A percentile compares a stretch with the other conserved stretches of the same genome.
These are phyloP conservation scores for Alcis repandata DNA, from an alignment of 2,888 invertebrate genomes.

Conservation along the genomic window DNA sequence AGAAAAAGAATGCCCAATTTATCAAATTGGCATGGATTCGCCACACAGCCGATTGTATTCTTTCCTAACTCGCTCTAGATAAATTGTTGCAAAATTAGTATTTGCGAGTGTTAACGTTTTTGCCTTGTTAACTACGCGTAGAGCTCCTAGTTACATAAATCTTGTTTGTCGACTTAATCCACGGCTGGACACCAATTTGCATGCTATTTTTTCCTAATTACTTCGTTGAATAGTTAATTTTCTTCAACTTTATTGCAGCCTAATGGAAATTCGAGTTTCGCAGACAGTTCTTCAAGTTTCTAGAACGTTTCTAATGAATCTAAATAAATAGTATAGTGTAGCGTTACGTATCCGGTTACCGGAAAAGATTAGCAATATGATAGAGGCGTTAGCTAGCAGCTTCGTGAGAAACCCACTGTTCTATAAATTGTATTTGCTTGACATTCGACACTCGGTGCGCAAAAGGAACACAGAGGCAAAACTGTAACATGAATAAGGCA, in stretches of 20 bases:
- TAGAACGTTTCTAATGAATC: conserved; percentile 22
- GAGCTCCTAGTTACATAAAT: conserved; percentile 31
- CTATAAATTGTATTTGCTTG: conserved; percentile 29
- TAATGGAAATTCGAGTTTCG: neutral
- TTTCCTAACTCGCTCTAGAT: conserved; percentile 55
- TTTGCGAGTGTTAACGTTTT: conserved; percentile 48
- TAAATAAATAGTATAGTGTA: conserved; percentile 16
- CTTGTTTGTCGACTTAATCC: conserved; percentile 18
- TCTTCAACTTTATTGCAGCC: neutral
- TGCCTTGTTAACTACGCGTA: conserved; percentile 21
- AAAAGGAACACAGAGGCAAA: conserved; percentile 43
- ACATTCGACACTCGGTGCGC: conserved; percentile 35
- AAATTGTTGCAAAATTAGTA: conserved; percentile 49
- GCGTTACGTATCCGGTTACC: conserved; percentile 28
- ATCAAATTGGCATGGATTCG: conserved; percentile 51
- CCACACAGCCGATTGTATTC: conserved; percentile 50
- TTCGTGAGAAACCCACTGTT: conserved; percentile 27
- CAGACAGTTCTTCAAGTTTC: neutral
- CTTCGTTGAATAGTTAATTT: conserved; percentile 13
- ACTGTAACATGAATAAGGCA: conserved; percentile 52
- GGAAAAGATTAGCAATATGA: conserved; percentile 31
- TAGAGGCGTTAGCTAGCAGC: conserved; percentile 19
- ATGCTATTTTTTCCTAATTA: conserved; percentile 28
- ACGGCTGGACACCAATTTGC: conserved; percentile 20
- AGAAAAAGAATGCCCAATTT: conserved; percentile 47